A percentile compares a stretch with the other conserved stretches of the same genome.
These are phyloP conservation scores for Ectemnius cavifrons DNA, from an alignment of 2,888 invertebrate species.

Conservation along the genomic window DNA sequence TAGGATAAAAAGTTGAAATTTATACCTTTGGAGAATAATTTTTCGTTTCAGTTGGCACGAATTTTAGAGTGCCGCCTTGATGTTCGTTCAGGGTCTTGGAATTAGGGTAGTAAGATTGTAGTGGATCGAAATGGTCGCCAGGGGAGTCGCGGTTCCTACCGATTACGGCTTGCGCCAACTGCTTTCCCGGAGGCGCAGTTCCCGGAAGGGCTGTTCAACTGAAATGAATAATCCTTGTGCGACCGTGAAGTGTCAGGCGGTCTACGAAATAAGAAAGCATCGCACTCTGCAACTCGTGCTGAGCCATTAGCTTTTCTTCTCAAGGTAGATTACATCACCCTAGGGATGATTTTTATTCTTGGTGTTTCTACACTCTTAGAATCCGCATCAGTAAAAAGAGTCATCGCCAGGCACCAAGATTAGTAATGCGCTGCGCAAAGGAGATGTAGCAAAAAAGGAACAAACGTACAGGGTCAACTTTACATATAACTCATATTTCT, in stretches of 20 bases:
- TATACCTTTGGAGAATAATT: too few species aligned
- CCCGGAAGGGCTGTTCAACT: slow-evolving; percentile 58
- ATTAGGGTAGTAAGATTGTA: slow-evolving; percentile 50
- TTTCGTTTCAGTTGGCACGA: too few species aligned
- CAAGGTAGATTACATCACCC: neutral
- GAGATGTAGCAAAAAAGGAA: too few species aligned
- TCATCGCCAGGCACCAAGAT: too few species aligned
- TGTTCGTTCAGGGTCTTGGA: slow-evolving; percentile 31
- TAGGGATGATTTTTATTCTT: too few species aligned
- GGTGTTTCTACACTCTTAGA: too few species aligned
- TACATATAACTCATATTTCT: too few species aligned
- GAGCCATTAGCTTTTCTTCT: neutral
- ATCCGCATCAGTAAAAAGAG: too few species aligned
- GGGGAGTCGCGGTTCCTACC: slow-evolving; percentile 51
- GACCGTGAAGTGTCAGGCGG: slow-evolving; percentile 41
- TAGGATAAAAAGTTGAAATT: too few species aligned
- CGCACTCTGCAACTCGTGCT: slow-evolving; percentile 9
- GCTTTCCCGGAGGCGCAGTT: slow-evolving; percentile 37
- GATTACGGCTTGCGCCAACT: slow-evolving; percentile 45
- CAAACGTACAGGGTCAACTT: too few species aligned
- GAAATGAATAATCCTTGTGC: slow-evolving; percentile 60
- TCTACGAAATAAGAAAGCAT: slow-evolving; percentile 23
- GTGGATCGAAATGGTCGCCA: slow-evolving; percentile 51
- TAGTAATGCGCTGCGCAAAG: too few species aligned
- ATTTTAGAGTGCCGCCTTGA: too few species aligned